phyloP scores from a whole-genome alignment of 2,888 invertebrate species.

The Caenorhabditis sp. region DNA sequence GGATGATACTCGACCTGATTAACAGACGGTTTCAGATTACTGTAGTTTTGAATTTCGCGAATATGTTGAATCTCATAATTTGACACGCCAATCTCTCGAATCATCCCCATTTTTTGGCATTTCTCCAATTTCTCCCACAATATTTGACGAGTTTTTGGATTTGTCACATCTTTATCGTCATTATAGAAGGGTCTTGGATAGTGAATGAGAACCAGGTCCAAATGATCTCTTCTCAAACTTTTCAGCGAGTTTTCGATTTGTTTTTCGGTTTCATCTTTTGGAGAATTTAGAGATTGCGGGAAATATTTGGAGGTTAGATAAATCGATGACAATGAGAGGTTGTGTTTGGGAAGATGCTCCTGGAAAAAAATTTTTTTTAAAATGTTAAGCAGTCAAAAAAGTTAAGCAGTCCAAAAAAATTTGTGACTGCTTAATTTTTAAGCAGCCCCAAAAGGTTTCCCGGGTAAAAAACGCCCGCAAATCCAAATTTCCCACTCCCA shows the following conservation, averaged over 20 bases:
- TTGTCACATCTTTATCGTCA: slow-evolving; percentile 73
- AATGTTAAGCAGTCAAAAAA: too few relatives aligned
- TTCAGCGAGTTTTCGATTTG: slow-evolving; percentile 49
- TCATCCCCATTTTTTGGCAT: slow-evolving; percentile 70
- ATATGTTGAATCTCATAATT: slow-evolving; percentile 81
- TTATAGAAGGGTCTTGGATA: slow-evolving; percentile 80
- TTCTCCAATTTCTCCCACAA: slow-evolving; percentile 80
- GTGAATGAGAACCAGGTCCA: slow-evolving; percentile 77
- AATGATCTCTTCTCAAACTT: slow-evolving; percentile 40
- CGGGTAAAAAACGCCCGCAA: slow-evolving; percentile 1
- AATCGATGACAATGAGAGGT: slow-evolving; percentile 3
- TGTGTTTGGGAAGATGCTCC: too few relatives aligned
- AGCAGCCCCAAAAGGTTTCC: slow-evolving; percentile 8
- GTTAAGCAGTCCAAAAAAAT: too few relatives aligned
- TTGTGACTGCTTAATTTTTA: too few relatives aligned
- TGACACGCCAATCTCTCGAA: slow-evolving; percentile 79
- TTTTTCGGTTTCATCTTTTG: too few relatives aligned
- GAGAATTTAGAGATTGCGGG: slow-evolving; percentile 12
- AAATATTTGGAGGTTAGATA: slow-evolving; percentile 32
- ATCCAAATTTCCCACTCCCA: too few relatives aligned
- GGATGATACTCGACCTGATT: slow-evolving; percentile 52
- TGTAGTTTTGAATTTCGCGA: slow-evolving; percentile 74
- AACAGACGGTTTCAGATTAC: slow-evolving; percentile 39
- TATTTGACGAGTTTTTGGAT: slow-evolving; percentile 76
- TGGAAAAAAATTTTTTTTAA: too few relatives aligned